Percentiles rank a stretch among this genome's conserved stretches.
phyloP scores from a whole-genome alignment of 2,888 invertebrate genomes.

The Stenchaetothrips biformis region DNA sequence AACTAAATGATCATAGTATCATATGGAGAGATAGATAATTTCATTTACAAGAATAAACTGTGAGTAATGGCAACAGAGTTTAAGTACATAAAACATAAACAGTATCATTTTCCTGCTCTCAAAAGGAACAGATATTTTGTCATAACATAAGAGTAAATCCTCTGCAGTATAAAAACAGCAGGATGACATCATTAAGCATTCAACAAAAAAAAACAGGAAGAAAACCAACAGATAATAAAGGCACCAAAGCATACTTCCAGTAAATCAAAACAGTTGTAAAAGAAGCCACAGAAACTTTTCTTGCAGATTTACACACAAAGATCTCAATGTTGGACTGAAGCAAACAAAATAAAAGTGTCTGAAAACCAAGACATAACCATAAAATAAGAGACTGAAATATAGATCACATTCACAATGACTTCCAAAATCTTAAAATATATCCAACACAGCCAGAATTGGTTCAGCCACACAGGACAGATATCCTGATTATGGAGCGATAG shows the following conservation, averaged over 20 bases:
- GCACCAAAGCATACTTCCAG: neutral
- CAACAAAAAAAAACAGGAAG: neutral
- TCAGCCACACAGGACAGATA: constrained; percentile 2
- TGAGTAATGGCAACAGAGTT: constrained; percentile 21
- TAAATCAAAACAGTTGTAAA: neutral
- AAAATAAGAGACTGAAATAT: neutral
- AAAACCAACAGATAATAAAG: neutral
- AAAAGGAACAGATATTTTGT: neutral
- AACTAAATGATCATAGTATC: constrained; percentile 8
- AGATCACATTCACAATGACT: neutral
- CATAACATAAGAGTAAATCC: constrained; percentile 19
- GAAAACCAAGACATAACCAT: neutral
- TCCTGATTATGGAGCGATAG: neutral
- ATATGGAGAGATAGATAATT: constrained; percentile 4
- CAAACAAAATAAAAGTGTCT: neutral
- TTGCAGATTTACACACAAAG: neutral
- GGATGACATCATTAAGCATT: constrained; percentile 20
- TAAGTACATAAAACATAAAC: constrained; percentile 24
- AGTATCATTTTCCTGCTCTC: neutral
- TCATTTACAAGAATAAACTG: constrained; percentile 18
- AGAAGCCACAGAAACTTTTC: neutral
- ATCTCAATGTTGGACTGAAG: constrained; percentile 18
- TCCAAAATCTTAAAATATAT: constrained; percentile 2
- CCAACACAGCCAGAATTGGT: constrained; percentile 24
- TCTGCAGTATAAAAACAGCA: neutral